Evolutionary conservation across 2,113 vertebrate species (phyloP), one percentile per base, ranked within the genome.

Genomic region (Neolamprologus fasciatus): DNA sequence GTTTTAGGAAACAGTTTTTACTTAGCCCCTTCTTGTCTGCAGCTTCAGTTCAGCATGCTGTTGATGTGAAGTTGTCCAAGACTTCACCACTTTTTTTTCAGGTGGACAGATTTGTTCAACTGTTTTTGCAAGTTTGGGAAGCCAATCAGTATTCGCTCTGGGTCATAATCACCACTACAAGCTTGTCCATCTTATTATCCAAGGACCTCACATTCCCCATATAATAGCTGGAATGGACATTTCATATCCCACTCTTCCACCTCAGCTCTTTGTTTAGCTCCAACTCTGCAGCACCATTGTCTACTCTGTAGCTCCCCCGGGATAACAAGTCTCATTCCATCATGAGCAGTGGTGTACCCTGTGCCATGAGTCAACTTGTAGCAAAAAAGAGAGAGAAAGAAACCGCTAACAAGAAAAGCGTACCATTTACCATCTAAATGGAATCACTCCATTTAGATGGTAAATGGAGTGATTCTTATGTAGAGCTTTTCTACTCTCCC

Each of bases 251-350:
- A 23, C 7, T 6, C 37, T 73, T 73, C 31, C 31, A n/a, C 31
- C 9, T 6, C 40, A 71, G 5, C 35, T 73, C 21, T 73, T 45
- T 40, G 35, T 26, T 73, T 7, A 45, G 8, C 21, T 73, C 37
- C 21, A 23, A 37, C 13, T 26, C 37, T 45, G 68, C n/a, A 45
- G 12, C 68, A 42, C 37, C 35, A 14, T 42, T 21, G 12, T 71
- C 35, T 40, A 40, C n/a, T 71, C 5, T 71, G 66, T 40, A 23
- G n/a, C 61, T 21, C 33, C 5, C 3, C 13, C 0, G 0, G 13
- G 66, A 21, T 40, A 42, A 71, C 35, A 23, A 13, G 37, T 73
- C 13, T 73, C 21, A 45, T 45, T 45, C 13, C 68, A 45, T 45
- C 37, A 45, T 23, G 14, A 73, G 13, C 21, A 26, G 0, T 26